Conservation (phyloP, 2,888 invertebrate genomes). For the Ecdyonurus torrentis region DNA sequence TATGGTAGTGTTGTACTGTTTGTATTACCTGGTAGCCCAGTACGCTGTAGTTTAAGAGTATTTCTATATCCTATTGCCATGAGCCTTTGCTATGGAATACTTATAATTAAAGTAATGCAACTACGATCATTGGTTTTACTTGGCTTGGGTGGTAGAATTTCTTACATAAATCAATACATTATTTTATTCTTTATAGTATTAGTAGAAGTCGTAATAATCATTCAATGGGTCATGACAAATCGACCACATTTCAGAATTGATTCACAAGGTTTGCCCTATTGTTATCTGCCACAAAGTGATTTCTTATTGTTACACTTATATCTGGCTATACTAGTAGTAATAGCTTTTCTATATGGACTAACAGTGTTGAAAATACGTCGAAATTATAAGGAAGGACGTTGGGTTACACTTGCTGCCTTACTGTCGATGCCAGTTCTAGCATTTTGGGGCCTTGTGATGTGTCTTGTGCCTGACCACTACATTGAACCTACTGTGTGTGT, state of each 20-base stretch:
- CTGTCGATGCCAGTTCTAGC: slow-evolving; percentile 18
- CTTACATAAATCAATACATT: slow-evolving; percentile 21
- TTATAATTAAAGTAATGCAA: slow-evolving; percentile 25
- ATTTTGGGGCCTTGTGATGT: slow-evolving; percentile 18
- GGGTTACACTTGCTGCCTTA: slow-evolving; percentile 20
- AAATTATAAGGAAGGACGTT: slow-evolving; percentile 23
- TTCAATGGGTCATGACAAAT: slow-evolving; percentile 20
- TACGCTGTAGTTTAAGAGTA: slow-evolving; percentile 20
- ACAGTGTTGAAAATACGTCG: slow-evolving; percentile 21
- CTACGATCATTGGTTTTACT: slow-evolving; percentile 22
- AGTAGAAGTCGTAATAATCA: slow-evolving; percentile 20
- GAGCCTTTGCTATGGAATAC: slow-evolving; percentile 22
- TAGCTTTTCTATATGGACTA: slow-evolving; percentile 21
- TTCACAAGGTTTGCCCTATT: slow-evolving; percentile 14
- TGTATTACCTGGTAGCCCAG: slow-evolving; percentile 20
- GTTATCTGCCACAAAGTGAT: slow-evolving; percentile 17
- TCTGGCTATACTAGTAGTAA: slow-evolving; percentile 17
- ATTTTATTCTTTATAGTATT: slow-evolving; percentile 21
- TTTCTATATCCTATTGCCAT: slow-evolving; percentile 22
- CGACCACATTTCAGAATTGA: slow-evolving; percentile 9
- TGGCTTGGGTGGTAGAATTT: slow-evolving; percentile 23
- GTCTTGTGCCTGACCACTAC: slow-evolving; percentile 15
- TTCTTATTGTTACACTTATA: slow-evolving; percentile 21
- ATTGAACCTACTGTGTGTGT: slow-evolving; percentile 21
- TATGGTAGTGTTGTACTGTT: slow-evolving; percentile 22